Conservation (phyloP, 2,113 vertebrate genomes). For the Centrocercus urophasianus region DNA sequence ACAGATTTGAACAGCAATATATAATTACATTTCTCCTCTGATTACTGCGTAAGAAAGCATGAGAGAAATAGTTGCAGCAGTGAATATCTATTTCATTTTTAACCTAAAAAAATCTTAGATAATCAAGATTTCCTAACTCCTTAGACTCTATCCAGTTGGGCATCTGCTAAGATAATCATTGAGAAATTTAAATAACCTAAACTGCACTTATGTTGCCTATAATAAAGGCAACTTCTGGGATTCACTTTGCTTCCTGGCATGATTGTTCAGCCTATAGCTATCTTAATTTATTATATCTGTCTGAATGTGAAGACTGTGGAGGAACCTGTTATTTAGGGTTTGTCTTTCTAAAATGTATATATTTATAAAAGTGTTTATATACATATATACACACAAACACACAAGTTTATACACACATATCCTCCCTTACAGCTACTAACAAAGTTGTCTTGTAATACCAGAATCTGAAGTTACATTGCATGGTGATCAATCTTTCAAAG, state of each 20-base stretch:
- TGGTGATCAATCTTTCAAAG: not conserved
- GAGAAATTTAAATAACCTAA: not conserved
- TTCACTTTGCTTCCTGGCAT: not conserved
- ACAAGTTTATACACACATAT: not conserved
- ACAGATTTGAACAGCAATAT: not conserved
- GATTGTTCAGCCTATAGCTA: not conserved
- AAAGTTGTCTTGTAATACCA: not conserved
- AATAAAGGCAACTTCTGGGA: not conserved
- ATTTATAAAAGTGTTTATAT: not conserved
- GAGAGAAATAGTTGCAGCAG: not conserved
- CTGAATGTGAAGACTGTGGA: not conserved
- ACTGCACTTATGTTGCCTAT: not conserved
- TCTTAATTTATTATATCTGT: not conserved
- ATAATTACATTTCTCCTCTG: not conserved
- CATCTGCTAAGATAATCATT: not conserved
- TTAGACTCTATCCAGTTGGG: not conserved
- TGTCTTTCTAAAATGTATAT: not conserved
- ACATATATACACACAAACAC: not conserved
- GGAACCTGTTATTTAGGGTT: not conserved
- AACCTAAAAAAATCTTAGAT: not conserved
- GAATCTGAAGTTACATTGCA: not conserved
- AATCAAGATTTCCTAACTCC: not conserved
- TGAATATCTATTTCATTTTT: not conserved
- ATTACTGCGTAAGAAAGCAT: not conserved
- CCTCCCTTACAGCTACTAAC: not conserved